Evolutionary conservation across 2,113 vertebrate genomes (phyloP).

Genomic region (Takifugu flavidus): DNA sequence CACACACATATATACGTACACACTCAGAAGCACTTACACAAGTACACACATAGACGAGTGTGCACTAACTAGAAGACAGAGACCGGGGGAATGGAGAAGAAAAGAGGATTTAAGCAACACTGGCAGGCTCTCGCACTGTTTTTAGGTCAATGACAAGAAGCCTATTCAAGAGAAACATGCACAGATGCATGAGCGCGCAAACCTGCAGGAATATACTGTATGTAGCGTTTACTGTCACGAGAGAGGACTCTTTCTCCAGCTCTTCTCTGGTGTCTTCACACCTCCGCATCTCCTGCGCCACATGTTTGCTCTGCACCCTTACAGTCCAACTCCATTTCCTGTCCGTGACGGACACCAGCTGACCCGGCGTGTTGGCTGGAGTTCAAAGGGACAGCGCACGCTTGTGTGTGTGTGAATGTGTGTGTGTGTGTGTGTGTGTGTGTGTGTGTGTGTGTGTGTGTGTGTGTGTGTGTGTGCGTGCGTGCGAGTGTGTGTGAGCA

Average conservation of each 20-base stretch:
- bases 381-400: constrained; percentile 59
- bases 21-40: constrained; percentile 1
- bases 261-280: not conserved
- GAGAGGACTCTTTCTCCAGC: not conserved
- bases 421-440: constrained; percentile 4
- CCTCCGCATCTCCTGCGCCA: constrained; percentile 2
- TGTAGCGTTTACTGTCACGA: constrained; percentile 39
- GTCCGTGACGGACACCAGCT: constrained; percentile 28
- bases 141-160: constrained; percentile 73
- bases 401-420: constrained; percentile 14
- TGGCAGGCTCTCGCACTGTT: constrained; percentile 65
- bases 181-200: constrained; percentile 17
- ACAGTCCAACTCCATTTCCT: constrained; percentile 33
- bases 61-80: constrained; percentile 43
- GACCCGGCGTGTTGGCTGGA: constrained; percentile 44
- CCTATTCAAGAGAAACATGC: constrained; percentile 53
- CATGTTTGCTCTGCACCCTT: constrained; percentile 19
- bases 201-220: constrained; percentile 27
- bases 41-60: constrained; percentile 18
- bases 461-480: constrained; percentile 4
- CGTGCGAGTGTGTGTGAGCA: constrained; percentile 4
- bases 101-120: constrained; percentile 68
- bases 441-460: constrained; percentile 6
- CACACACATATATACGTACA: constrained; percentile 10
- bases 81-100: constrained; percentile 58